A percentile compares a stretch with the other conserved stretches of the same genome.
Conservation (phyloP, 2,797 vertebrate species). For the Fundulus diaphanus region DNA sequence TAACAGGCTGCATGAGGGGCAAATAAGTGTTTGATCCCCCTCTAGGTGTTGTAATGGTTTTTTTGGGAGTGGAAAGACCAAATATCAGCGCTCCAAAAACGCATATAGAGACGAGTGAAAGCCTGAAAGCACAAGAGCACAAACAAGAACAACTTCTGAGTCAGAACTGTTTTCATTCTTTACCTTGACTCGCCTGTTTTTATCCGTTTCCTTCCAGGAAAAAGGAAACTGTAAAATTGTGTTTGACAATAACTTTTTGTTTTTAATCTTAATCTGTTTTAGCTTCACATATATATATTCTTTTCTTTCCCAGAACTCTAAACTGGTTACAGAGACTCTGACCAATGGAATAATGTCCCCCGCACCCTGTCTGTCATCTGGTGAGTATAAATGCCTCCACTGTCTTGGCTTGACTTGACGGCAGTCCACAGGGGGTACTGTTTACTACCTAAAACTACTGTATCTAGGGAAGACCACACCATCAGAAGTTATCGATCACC, state of each 20-base stretch:
- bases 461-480: neutral
- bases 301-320: conserved; percentile 44
- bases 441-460: neutral
- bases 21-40: too few species aligned
- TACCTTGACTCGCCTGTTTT: too few species aligned
- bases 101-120: too few species aligned
- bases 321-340: conserved; percentile 32
- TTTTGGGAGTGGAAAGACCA: too few species aligned
- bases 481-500: neutral
- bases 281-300: neutral
- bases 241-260: neutral
- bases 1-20: too few species aligned
- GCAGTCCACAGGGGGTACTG: neutral
- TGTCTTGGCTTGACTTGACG: neutral
- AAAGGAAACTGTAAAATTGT: neutral
- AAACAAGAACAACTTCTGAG: neutral
- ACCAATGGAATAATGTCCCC: conserved; percentile 61
- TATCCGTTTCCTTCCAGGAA: neutral
- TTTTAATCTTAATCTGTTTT: neutral
- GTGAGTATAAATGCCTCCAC: conserved; percentile 54
- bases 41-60: too few species aligned
- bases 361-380: conserved; percentile 48
- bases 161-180: neutral
- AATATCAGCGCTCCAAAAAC: too few species aligned
- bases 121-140: too few species aligned